Evolutionary conservation across 2,113 vertebrate species (phyloP), one percentile per base, ranked within the genome.

Genomic region (Periophthalmodon schlosseri): DNA sequence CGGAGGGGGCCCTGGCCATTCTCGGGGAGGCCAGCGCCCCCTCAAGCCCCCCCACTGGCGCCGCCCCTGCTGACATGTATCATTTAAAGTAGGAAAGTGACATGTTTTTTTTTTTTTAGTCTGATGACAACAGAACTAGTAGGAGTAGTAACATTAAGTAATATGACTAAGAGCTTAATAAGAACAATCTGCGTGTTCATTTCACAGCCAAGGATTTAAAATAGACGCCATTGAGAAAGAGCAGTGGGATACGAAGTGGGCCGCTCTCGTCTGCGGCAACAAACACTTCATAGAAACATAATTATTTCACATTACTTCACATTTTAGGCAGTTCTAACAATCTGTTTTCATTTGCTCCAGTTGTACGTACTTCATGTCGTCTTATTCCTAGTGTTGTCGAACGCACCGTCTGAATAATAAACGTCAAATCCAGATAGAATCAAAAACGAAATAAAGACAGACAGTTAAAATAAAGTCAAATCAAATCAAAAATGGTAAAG

Each of bases 201-300:
- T 39, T 65, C 34, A 65, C 33, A 65, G 34, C 60, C 60, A 65
- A 34, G 34, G 34, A 65, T 39, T 65, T 65, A 39, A 65, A 65
- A 65, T 39, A 65, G 63, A 65, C 20, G 14, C 20, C 20, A 44
- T 18, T 65, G 65, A 68, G 65, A 49, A 68, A 13, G 21, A 68
- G 36, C 20, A 36, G 18, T 60, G 24, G 39, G 39, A 49, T 9
- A 49, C 24, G 64, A 46, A 47, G 65, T 47, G 44, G 36, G 65
- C 63, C 39, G 63, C 63, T 65, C 28, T 15, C 6, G 60, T 63
- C 28, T 34, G 28, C 23, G 10, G 65, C 61, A n/a, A 68, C 61
- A n/a, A 56, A 39, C 56, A 61, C 24, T 39, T 68, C 33, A 60
- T 50, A 44, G 50, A 14, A n/a, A 36, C 33, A 64, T 3, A 61